Evolutionary conservation across 2,113 vertebrate genomes (phyloP).

Genomic region (Catagonus wagneri): DNA sequence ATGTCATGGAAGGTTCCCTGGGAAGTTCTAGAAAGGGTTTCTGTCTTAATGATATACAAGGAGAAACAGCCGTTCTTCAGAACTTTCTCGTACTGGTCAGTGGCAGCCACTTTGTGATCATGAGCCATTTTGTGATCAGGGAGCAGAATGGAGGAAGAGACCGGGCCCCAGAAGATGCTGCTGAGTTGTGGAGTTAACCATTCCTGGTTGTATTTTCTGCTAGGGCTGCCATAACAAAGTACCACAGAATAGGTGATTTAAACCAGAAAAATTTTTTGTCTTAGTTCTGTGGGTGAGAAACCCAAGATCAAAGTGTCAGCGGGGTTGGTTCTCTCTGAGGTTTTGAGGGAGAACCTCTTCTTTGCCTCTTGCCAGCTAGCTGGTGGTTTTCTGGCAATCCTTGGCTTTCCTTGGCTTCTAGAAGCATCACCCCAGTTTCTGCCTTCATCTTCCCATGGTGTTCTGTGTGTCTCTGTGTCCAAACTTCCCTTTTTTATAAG

Average conservation of each 20-base stretch:
- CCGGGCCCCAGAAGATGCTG: not conserved
- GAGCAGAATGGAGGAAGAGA: not conserved
- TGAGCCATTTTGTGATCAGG: not conserved
- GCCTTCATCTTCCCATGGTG: fast-evolving
- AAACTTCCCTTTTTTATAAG: not conserved
- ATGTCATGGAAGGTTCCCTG: not conserved
- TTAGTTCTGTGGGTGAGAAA: not conserved
- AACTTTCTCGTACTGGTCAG: not conserved
- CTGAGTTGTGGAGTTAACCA: fast-evolving
- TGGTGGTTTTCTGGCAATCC: not conserved
- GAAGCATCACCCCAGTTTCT: not conserved
- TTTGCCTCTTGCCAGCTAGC: not conserved
- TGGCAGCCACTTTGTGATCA: not conserved
- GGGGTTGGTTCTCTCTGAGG: not conserved
- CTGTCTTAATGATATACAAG: not conserved
- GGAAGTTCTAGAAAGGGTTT: not conserved
- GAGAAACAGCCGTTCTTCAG: not conserved
- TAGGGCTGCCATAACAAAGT: not conserved
- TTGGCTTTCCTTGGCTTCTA: fast-evolving
- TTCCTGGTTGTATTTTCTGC: too few species aligned
- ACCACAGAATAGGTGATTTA: not conserved
- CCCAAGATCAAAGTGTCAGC: not conserved
- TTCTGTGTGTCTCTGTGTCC: not conserved
- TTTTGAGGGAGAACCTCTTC: not conserved
- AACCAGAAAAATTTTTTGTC: not conserved